phyloP scores from a whole-genome alignment of 64 coral and sea anemone species.

The Actinia equina region DNA sequence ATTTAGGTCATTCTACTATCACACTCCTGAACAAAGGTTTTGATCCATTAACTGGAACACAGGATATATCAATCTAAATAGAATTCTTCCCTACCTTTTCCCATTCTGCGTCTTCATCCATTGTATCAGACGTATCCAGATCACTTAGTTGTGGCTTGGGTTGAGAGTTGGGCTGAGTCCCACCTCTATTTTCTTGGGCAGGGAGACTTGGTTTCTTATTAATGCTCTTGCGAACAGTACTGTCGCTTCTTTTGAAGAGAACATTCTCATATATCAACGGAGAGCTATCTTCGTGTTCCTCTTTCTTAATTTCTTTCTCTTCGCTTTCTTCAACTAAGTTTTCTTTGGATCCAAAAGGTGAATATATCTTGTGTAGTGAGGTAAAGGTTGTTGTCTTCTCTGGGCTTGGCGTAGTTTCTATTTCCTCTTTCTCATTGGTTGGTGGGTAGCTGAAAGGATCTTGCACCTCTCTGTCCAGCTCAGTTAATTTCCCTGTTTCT shows the following conservation, averaged over 20 bases:
- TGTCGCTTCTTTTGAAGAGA: slow-evolving; percentile 66
- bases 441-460: slow-evolving; percentile 66
- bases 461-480: slow-evolving; percentile 20
- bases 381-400: slow-evolving; percentile 27
- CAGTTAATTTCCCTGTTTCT: neutral
- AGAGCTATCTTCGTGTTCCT: slow-evolving; percentile 22
- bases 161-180: neutral
- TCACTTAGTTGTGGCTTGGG: neutral
- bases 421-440: neutral
- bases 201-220: neutral
- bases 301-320: neutral
- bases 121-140: slow-evolving; percentile 40
- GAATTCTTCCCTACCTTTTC: slow-evolving; percentile 57
- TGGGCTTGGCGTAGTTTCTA: neutral
- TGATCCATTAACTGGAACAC: too few species aligned
- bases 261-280: slow-evolving; percentile 96
- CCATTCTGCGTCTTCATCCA: slow-evolving; percentile 91
- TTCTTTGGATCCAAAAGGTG: slow-evolving; percentile 54
- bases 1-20: too few species aligned
- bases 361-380: slow-evolving; percentile 58
- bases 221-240: neutral
- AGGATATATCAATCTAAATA: too few species aligned
- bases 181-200: neutral
- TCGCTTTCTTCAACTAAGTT: slow-evolving; percentile 27
- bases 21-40: too few species aligned